Base-by-base conservation (phyloP, 2,797 vertebrate genomes). In the Synaphobranchus kaupii region DNA sequence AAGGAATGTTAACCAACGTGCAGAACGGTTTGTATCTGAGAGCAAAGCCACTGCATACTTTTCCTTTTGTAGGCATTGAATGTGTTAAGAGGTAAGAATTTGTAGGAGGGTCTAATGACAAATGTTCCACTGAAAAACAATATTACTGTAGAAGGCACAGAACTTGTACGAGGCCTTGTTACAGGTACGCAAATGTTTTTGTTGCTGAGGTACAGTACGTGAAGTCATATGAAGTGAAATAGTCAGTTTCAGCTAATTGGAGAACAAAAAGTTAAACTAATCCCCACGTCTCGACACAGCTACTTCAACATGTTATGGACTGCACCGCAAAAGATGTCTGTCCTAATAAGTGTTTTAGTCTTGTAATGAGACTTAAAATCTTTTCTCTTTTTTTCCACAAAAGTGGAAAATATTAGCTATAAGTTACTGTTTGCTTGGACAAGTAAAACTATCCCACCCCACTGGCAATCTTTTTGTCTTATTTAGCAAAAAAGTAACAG, bases 201-300 rank as follows among this genome's bases (percentile, higher is more conserved):
- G 44, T 78, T 39, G 13, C 6, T 78, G 73, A 78, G 73, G 47
- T 44, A 25, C 20, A n/a, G n/a, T 50, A 50, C 6, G 17, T 78
- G 73, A 28, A 28, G 48, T 52, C 81, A 31, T 28, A 34, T 84
- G 28, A 76, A 76, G 31, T 1, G 4, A 22, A 39, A 76, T 13
- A 31, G 10, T 9, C 31, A 44, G 82, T 39, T 31, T 83, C 4
- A 0, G 39, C 44, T 48, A 81, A 89, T 85, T 90, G 86, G 90
- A 86, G 84, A 87, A 50, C n/a, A 80, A 88, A 71, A 63, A 31
- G 82, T 85, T 83, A 20, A 84, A 71, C 89, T 89, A 83, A 90
- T 91, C 89, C 83, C 76, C 85, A 86, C 84, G 0, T 56, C 20
- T 84, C 88, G 82, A 89, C 68, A 87, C 52, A 34, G 63, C 34